Base-by-base conservation (phyloP, 2,888 invertebrate genomes). In the Trichopria drosophilae region DNA sequence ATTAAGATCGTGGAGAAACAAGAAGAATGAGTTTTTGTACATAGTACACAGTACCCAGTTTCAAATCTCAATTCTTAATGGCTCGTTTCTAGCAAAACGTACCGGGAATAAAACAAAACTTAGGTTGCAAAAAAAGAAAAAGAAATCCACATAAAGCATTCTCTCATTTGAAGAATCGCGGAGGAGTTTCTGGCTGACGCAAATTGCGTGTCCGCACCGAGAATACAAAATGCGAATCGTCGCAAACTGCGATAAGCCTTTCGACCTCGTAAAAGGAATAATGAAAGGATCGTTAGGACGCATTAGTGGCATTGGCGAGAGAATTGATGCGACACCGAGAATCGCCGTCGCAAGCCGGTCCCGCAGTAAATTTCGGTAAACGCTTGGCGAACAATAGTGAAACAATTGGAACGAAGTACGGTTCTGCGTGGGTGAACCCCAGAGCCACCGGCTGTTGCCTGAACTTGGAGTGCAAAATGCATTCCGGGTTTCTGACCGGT, bases 331-430 rank as follows among this genome's bases (percentile, higher is more conserved):
- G 51, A 53, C 53, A 57, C 32, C 43, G 37, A 53, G 55, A 46
- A 37, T 12, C 6, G 12, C 12, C 6, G 12, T n/a, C 32, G 32
- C 32, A 12, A n/a, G 32, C 9, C 7, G 12, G 47, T 42, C 26
- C 34, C 34, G 35, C 16, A 49, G 50, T 61, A 60, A 60, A 60
- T 63, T 42, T 55, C 34, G 24, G 16, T 31, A 51, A 7, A n/a
- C 50, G 44, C 55, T 60, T 54, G 43, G 43, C 40, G 59, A 57
- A 60, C 60, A 59, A 58, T 55, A 58, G 57, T 41, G 47, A 51
- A 53, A 58, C 57, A 18, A 16, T n/a, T 20, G 9, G 10, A 15
- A 12, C 2, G 6, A 31, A 7, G 36, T 3, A 18, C 13, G 23
- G 49, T 29, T 29, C 13, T 29, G 29, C 15, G n/a, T 29, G 28